Evolutionary conservation across 2,113 vertebrate genomes (phyloP).

Genomic region (Oryzias woworae): DNA sequence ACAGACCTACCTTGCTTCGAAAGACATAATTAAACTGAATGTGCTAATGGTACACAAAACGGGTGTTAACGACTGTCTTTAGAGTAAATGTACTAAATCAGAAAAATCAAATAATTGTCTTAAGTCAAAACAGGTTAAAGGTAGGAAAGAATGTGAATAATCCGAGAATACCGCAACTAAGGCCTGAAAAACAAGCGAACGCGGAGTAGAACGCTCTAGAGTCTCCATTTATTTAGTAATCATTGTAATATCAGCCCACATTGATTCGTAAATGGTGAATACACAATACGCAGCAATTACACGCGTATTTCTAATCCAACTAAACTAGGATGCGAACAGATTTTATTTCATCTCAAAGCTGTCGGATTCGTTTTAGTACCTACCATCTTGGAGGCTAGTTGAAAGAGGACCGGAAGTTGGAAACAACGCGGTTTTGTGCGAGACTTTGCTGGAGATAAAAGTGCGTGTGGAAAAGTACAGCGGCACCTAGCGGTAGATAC

Average conservation of each 20-base stretch:
- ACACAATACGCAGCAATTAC: accelerated
- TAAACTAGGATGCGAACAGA: conserved; percentile 58
- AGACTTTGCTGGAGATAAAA: conserved; percentile 31
- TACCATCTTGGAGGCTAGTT: conserved; percentile 77
- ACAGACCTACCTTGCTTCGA: too few species aligned
- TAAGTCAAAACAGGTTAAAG: background rate
- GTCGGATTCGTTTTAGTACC: conserved; percentile 39
- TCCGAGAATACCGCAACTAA: background rate
- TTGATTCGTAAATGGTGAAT: accelerated
- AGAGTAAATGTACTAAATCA: too few species aligned
- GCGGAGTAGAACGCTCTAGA: background rate
- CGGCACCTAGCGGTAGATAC: conserved; percentile 41
- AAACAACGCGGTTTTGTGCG: conserved; percentile 73
- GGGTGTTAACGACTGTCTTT: too few species aligned
- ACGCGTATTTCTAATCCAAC: background rate
- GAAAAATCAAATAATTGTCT: too few species aligned
- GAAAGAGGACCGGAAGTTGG: conserved; percentile 68
- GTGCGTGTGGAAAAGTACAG: conserved; percentile 30
- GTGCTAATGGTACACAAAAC: too few species aligned
- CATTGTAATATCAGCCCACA: background rate
- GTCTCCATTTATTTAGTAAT: background rate
- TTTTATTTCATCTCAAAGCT: conserved; percentile 1
- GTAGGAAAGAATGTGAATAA: accelerated
- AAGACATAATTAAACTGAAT: too few species aligned
- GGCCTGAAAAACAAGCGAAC: conserved; percentile 21